phyloP scores from a whole-genome alignment of 1,140 invertebrate genomes.

The Venturia canescens region DNA sequence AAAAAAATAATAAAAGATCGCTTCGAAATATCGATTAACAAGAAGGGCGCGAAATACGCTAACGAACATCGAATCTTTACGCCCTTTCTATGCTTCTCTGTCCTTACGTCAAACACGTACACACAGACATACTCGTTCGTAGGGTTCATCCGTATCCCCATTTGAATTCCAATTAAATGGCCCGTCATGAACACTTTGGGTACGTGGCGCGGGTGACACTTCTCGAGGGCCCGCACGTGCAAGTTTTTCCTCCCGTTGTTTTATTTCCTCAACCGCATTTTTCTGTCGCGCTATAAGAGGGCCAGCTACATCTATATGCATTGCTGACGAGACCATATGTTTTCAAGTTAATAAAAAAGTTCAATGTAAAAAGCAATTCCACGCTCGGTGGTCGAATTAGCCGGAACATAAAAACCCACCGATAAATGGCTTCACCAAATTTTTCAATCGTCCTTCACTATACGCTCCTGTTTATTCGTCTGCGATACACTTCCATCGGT shows the following conservation, averaged over 20 bases:
- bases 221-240: background rate
- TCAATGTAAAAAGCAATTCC: background rate
- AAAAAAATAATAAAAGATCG: background rate
- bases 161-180: constrained; percentile 47
- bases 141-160: constrained; percentile 20
- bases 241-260: background rate
- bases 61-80: background rate
- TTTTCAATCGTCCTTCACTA: constrained; percentile 2
- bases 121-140: background rate
- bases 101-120: background rate
- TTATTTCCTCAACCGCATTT: background rate
- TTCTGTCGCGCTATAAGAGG: background rate
- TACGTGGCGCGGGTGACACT: background rate
- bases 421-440: background rate
- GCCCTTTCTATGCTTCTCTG: background rate
- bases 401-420: background rate
- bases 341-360: background rate
- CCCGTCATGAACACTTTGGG: constrained; percentile 25
- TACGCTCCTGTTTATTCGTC: background rate
- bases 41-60: no score
- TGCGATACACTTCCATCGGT: background rate
- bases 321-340: background rate
- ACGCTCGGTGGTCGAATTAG: background rate
- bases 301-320: background rate
- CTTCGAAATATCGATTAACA: no score